phyloP scores from a whole-genome alignment of 2,113 vertebrate genomes.

The Camelus bactrianus region DNA sequence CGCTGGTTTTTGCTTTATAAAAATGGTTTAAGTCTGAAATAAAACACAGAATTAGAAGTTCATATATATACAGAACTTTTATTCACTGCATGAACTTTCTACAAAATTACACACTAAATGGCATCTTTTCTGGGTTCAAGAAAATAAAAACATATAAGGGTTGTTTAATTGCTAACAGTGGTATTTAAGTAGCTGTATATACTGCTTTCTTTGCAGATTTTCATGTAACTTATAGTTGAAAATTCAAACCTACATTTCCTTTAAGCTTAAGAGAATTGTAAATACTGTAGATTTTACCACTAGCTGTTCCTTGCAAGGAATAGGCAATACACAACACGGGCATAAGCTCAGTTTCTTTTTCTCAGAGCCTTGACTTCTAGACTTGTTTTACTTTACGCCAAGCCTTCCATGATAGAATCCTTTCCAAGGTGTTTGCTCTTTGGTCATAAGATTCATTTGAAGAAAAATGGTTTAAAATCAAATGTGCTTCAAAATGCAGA shows the following conservation, averaged over 20 bases:
- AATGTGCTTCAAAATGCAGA: background rate
- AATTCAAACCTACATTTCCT: background rate
- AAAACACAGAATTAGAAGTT: slow-evolving; percentile 68
- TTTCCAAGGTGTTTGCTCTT: background rate
- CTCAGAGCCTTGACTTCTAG: background rate
- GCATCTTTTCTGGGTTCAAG: slow-evolving; percentile 49
- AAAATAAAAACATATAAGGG: slow-evolving; percentile 39
- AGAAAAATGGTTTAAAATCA: slow-evolving; percentile 29
- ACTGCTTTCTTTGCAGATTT: slow-evolving; percentile 41
- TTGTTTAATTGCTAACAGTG: slow-evolving; percentile 54
- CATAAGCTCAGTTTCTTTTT: slow-evolving; percentile 49
- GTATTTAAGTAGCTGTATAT: slow-evolving; percentile 42
- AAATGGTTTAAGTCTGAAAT: slow-evolving; percentile 55
- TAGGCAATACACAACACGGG: background rate
- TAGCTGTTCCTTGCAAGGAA: background rate
- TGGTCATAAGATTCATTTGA: background rate
- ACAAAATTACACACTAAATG: slow-evolving; percentile 39
- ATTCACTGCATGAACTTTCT: slow-evolving; percentile 46
- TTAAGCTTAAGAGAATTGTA: background rate
- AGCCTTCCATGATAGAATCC: background rate
- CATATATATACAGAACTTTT: background rate
- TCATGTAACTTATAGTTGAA: background rate
- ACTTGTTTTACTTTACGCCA: slow-evolving; percentile 13
- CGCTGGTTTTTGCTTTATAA: slow-evolving; percentile 61
- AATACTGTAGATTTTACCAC: background rate